Percentiles rank a stretch among this genome's conserved stretches.
phyloP scores from a whole-genome alignment of 64 coral and sea anemone genomes.

The Porites australiensis region DNA sequence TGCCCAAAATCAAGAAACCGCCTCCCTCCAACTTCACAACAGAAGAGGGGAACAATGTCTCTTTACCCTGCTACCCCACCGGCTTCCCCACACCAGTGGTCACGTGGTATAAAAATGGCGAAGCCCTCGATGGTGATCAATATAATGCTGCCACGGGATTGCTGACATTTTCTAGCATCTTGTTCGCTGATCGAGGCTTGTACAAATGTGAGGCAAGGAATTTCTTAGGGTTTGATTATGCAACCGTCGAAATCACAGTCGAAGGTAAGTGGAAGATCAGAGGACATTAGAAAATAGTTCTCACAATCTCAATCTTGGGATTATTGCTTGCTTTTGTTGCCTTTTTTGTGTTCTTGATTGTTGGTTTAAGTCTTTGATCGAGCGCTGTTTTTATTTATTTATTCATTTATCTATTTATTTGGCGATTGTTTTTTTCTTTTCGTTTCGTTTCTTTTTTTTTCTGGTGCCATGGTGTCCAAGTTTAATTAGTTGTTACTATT shows the following conservation, averaged over 20 bases:
- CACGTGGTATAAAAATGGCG: constrained; percentile 71
- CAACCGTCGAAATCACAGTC: constrained; percentile 50
- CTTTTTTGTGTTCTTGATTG: too few relatives aligned
- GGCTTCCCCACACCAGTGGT: constrained; percentile 75
- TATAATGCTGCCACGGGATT: constrained; percentile 55
- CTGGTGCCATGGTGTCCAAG: too few relatives aligned
- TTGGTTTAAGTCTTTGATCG: too few relatives aligned
- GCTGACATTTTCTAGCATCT: constrained; percentile 48
- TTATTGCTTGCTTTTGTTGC: too few relatives aligned
- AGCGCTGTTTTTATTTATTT: too few relatives aligned
- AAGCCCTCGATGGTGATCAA: neutral
- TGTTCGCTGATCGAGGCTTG: constrained; percentile 66
- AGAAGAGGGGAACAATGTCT: constrained; percentile 51
- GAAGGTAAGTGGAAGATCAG: constrained; percentile 48
- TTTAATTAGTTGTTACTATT: too few relatives aligned
- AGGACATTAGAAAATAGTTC: too few relatives aligned
- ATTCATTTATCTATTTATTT: too few relatives aligned
- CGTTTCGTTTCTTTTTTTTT: too few relatives aligned
- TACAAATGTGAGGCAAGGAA: constrained; percentile 75
- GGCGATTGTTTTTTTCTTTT: too few relatives aligned
- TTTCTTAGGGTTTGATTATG: constrained; percentile 62
- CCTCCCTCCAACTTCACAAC: constrained; percentile 42
- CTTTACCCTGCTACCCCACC: constrained; percentile 50
- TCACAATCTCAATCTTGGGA: too few relatives aligned
- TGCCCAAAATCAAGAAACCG: constrained; percentile 37